Evolutionary conservation across 2,797 vertebrate species (phyloP).

Genomic region (Platalea minor): DNA sequence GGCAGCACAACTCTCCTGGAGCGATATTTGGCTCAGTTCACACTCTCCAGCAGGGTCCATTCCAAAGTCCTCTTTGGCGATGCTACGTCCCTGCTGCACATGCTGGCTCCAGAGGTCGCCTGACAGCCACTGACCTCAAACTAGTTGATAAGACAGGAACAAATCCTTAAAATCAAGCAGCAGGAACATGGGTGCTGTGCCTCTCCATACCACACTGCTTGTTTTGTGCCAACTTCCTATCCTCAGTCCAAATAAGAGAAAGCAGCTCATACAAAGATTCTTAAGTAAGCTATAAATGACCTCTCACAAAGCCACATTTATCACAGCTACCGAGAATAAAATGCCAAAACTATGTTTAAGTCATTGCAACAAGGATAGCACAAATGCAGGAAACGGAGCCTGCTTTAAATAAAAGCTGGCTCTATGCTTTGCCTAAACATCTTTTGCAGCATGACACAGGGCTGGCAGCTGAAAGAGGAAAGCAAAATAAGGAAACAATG

Average conservation of each 20-base stretch:
- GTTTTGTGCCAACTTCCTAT: background rate
- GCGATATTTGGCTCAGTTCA: background rate
- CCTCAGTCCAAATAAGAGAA: background rate
- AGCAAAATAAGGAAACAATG: background rate
- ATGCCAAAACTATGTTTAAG: constrained; percentile 27
- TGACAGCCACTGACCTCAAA: background rate
- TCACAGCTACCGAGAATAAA: constrained; percentile 23
- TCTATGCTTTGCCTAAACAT: background rate
- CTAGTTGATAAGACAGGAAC: background rate
- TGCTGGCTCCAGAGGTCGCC: background rate
- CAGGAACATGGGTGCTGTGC: background rate
- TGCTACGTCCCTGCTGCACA: background rate
- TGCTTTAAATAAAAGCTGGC: constrained; percentile 1
- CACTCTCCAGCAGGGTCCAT: background rate
- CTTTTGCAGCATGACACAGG: background rate
- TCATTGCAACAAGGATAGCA: background rate
- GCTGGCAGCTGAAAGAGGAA: background rate
- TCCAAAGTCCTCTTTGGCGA: background rate
- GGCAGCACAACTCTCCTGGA: background rate
- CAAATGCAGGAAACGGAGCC: background rate
- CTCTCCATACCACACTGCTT: background rate
- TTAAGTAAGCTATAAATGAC: constrained; percentile 1
- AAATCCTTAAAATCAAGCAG: background rate
- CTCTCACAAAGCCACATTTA: background rate
- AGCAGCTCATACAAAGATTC: background rate